A percentile compares a stretch with the other conserved stretches of the same genome.
Conservation (phyloP, 2,888 invertebrate genomes). For the Brenthis daphne region DNA sequence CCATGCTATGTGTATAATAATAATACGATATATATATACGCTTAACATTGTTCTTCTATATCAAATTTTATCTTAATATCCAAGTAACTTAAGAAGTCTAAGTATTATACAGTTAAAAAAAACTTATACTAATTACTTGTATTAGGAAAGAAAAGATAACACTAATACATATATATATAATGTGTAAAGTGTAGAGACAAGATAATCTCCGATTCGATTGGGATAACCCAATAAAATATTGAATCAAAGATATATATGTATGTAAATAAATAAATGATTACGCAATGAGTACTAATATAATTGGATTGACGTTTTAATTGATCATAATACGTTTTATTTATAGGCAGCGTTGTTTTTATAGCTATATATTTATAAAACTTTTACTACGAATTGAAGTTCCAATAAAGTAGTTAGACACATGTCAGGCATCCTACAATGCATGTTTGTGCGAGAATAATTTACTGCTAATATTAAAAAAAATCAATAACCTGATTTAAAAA, state of each 20-base stretch:
- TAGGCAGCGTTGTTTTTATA: conserved; percentile 50
- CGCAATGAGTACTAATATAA: conserved; percentile 41
- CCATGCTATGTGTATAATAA: conserved; percentile 50
- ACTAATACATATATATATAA: conserved; percentile 1
- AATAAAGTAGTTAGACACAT: conserved; percentile 26
- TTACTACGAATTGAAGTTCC: conserved; percentile 43
- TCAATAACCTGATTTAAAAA: no score
- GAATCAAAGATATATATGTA: no score
- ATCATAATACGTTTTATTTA: conserved; percentile 49
- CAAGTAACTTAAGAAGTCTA: background rate
- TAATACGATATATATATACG: conserved; percentile 24
- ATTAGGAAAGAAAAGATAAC: background rate
- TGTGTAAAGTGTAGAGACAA: background rate
- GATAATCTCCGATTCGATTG: background rate
- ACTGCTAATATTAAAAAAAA: no score
- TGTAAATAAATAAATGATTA: conserved; percentile 37
- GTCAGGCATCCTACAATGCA: no score
- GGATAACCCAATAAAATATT: background rate
- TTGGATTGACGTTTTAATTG: conserved; percentile 44
- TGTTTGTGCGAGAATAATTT: no score
- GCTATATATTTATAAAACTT: conserved; percentile 29
- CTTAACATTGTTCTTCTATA: background rate
- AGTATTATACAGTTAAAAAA: background rate
- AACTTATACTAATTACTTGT: background rate
- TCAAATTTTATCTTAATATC: background rate